A percentile compares a stretch with the other conserved stretches of the same genome.
Evolutionary conservation across 1,140 invertebrate genomes (phyloP).

Genomic region (Melitaea cinxia): DNA sequence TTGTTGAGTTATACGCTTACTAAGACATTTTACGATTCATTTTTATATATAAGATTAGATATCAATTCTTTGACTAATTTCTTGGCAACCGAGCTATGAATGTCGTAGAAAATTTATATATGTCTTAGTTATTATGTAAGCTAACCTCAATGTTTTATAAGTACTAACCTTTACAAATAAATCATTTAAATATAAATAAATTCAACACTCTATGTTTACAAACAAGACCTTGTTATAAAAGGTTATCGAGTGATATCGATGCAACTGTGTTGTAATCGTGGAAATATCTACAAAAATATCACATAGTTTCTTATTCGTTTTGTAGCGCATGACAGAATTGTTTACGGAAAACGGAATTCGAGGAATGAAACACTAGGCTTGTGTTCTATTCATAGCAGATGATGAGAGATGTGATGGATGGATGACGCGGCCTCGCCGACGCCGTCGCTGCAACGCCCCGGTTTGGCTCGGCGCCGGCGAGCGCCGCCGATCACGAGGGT

Average conservation of each 20-base stretch:
- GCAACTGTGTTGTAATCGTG: slow-evolving; percentile 42
- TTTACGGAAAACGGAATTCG: slow-evolving; percentile 68
- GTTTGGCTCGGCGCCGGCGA: slow-evolving; percentile 65
- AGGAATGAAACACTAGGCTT: slow-evolving; percentile 68
- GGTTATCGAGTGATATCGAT: slow-evolving; percentile 52
- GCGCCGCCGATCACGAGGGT: slow-evolving; percentile 59
- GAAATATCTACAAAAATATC: slow-evolving; percentile 32
- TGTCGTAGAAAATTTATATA: slow-evolving; percentile 28
- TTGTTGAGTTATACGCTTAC: too few relatives aligned
- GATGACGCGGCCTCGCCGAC: slow-evolving; percentile 73
- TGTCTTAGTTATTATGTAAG: slow-evolving; percentile 30
- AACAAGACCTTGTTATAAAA: slow-evolving; percentile 63
- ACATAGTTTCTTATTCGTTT: slow-evolving; percentile 17
- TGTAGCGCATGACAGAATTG: slow-evolving; percentile 50
- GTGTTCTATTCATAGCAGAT: slow-evolving; percentile 69
- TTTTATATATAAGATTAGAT: too few relatives aligned
- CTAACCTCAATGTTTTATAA: slow-evolving; percentile 26
- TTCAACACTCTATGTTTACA: slow-evolving; percentile 54
- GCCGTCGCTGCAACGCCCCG: slow-evolving; percentile 48
- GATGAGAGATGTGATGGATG: slow-evolving; percentile 74
- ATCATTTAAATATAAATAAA: slow-evolving; percentile 36
- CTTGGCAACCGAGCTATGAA: slow-evolving; percentile 22
- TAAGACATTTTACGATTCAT: too few relatives aligned
- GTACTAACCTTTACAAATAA: slow-evolving; percentile 31
- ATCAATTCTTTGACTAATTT: background rate